phyloP scores from a whole-genome alignment of 2,113 vertebrate species.

The Mugil cephalus region DNA sequence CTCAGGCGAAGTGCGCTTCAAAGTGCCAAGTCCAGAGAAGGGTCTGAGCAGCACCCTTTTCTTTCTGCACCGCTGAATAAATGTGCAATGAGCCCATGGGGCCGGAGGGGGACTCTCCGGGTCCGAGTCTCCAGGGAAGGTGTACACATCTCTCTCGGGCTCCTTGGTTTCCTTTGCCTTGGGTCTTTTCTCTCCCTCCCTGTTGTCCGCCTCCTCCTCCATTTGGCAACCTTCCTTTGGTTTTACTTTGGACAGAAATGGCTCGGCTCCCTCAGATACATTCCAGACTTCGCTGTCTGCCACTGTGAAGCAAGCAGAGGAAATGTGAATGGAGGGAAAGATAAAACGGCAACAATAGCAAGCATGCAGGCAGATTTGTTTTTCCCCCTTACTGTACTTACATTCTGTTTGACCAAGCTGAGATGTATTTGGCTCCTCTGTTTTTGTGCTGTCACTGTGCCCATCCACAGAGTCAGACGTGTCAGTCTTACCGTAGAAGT shows the following conservation, averaged over 20 bases:
- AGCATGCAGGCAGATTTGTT: constrained; percentile 22
- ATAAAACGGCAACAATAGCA: constrained; percentile 7
- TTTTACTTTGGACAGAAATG: constrained; percentile 72
- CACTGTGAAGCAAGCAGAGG: constrained; percentile 63
- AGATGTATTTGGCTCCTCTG: constrained; percentile 68
- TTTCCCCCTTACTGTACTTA: constrained; percentile 55
- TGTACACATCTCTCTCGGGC: constrained; percentile 80
- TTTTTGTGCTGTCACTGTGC: constrained; percentile 54
- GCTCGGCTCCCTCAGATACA: constrained; percentile 64
- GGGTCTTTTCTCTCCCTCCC: constrained; percentile 44
- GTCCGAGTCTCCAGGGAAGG: constrained; percentile 85
- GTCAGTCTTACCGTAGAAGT: constrained; percentile 49
- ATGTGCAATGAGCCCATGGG: constrained; percentile 85
- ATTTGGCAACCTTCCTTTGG: constrained; percentile 77
- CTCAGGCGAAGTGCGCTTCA: constrained; percentile 54
- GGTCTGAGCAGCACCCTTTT: constrained; percentile 83
- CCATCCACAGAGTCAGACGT: constrained; percentile 40
- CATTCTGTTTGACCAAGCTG: constrained; percentile 66
- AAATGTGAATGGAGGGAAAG: constrained; percentile 34
- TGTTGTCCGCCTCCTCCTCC: constrained; percentile 52
- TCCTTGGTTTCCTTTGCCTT: constrained; percentile 58
- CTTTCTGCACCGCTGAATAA: constrained; percentile 81
- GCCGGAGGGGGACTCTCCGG: constrained; percentile 83
- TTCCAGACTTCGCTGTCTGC: constrained; percentile 68
- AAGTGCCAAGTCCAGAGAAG: constrained; percentile 80